Base-by-base conservation (phyloP, 2,797 vertebrate genomes). In the Discoglossus pictus region DNA sequence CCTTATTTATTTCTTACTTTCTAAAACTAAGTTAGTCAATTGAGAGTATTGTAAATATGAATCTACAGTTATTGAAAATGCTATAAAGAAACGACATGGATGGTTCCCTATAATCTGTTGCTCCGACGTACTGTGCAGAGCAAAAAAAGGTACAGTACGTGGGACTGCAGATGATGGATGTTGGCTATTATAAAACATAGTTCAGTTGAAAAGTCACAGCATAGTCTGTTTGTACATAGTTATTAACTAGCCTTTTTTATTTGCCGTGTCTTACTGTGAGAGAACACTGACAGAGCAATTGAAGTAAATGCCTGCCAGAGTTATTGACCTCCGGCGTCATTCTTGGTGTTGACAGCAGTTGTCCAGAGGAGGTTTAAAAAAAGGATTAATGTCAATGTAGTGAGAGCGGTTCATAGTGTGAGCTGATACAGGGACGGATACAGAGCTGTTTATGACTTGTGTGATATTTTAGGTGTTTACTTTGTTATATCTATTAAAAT, bases 331-430 rank as follows among this genome's bases (percentile, higher is more conserved):
- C 31, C 0, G 1, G 62, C 71, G 61, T 65, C 61, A 15, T 9
- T 76, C 59, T 46, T 48, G 21, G 64, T 10, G 35, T 38, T 46
- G 66, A 81, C 44, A 80, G 60, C 17, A 40, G 55, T 40, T 76
- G 51, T 51, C 44, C 75, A 61, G 8, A 50, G 52, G 43, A 76
- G 17, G 18, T 25, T 18, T 64, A 74, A 53, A 44, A 55, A 51
- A 74, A 0, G 25, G 76, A 62, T 76, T 77, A 78, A 75, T 44
- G 70, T 69, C 76, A 80, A 52, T 34, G 6, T 72, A 72, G 65
- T 34, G 15, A 53, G 55, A 51, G 60, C 36, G n/a, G 72, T 0
- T 6, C 47, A 50, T 6, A 75, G 73, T 42, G 54, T 44, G 15
- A 25, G 36, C 0, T 0, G 50, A 53, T 53, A 72, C 17, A 64